A percentile compares a stretch with the other conserved stretches of the same genome.
Evolutionary conservation across 2,888 invertebrate species (phyloP).

Genomic region (Liopterus haemorrhoidalis): DNA sequence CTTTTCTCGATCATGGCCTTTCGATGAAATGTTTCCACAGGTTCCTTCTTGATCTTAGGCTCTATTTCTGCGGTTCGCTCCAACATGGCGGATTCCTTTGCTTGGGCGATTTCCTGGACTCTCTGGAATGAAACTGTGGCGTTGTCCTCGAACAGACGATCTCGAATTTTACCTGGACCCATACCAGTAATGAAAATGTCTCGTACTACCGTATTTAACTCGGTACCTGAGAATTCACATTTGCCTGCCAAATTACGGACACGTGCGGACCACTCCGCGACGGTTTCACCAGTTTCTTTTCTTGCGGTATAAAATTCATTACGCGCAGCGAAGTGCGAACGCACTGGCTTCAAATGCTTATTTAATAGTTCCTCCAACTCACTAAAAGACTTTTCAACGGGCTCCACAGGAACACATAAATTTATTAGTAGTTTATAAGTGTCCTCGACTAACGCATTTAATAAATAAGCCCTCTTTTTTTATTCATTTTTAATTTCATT

Average conservation of each 20-base stretch:
- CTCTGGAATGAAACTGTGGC: conserved; percentile 10
- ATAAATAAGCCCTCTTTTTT: conserved; percentile 18
- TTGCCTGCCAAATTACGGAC: conserved; percentile 13
- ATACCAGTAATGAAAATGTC: conserved; percentile 11
- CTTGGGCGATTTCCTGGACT: conserved; percentile 9
- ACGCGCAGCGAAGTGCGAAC: conserved; percentile 13
- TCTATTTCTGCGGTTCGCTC: too few species aligned
- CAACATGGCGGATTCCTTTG: not conserved
- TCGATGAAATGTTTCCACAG: too few species aligned
- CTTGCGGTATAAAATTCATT: conserved; percentile 16
- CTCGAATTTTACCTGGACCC: conserved; percentile 9
- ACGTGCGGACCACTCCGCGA: conserved; percentile 16
- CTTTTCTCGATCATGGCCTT: too few species aligned
- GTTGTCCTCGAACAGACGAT: conserved; percentile 12
- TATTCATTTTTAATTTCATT: not conserved
- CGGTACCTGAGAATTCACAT: conserved; percentile 17
- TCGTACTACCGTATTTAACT: conserved; percentile 5
- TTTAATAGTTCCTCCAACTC: conserved; percentile 20
- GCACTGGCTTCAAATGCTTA: conserved; percentile 17
- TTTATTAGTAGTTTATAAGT: conserved; percentile 25
- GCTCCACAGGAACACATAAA: conserved; percentile 21
- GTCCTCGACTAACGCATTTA: conserved; percentile 9
- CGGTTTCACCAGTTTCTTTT: conserved; percentile 6
- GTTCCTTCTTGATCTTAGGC: too few species aligned
- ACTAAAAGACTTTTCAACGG: conserved; percentile 16